Evolutionary conservation across 1,140 invertebrate genomes (phyloP), one percentile per base, ranked within the genome.

Genomic region (Calliopsis andreniformis): DNA sequence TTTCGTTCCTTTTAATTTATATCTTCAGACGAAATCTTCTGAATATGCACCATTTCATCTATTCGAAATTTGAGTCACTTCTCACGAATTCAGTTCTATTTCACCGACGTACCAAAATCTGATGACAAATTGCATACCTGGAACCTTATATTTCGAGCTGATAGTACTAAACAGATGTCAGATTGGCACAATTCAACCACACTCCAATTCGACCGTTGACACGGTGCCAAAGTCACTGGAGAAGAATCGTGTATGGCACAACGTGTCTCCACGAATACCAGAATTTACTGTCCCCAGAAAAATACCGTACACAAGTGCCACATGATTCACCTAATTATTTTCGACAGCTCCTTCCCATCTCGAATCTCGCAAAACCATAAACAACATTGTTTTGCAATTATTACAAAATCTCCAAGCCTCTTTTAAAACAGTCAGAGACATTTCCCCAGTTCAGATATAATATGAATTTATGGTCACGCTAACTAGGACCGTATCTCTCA

Each of bases 141-240:
- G n/a, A 10, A 3, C 12, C 23, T 3, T n/a, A 23, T 51, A 12
- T 10, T 51, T 51, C n/a, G 23, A 8, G 49, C 0, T 28, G 47
- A 4, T n/a, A 28, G 49, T 53, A 23, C 18, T 20, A 14, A 75
- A 64, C 78, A 76, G 43, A 69, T 56, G 59, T 68, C 67, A 51
- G 45, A 51, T 55, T 63, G 30, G 71, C 35, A 68, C 59, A 63
- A 66, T 45, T 77, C 58, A 49, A 39, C 61, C 45, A 45, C 39
- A 25, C 56, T 28, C 63, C 68, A 76, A 80, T 49, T 45, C 20
- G 45, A 39, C 53, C 49, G 70, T 76, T 80, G 79, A 82, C 56
- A 18, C 20, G 43, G 25, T 70, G 79, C 71, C 78, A 80, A 76
- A 35, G 4, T n/a, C 18, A 30, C 58, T 51, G 39, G 59, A 80